Conservation (phyloP, 2,113 vertebrate species). For the Edolisoma coerulescens region DNA sequence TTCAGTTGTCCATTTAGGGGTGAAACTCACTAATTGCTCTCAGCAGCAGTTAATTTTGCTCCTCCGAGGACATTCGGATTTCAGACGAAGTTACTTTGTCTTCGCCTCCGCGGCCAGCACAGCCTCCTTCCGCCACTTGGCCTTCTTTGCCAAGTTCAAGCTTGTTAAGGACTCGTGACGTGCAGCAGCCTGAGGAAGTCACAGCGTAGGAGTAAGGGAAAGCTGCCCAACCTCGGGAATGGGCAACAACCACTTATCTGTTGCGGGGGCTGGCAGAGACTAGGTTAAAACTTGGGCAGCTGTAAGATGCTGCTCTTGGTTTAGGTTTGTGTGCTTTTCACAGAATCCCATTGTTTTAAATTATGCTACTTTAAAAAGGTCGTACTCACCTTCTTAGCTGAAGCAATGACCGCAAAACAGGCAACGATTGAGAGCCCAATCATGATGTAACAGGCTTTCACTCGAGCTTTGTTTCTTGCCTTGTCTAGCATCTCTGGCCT, state of each 20-base stretch:
- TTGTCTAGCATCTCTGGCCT: slow-evolving; percentile 74
- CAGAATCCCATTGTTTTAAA: neutral
- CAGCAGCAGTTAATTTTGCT: neutral
- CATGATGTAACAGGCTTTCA: slow-evolving; percentile 80
- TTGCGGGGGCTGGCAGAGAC: accelerated
- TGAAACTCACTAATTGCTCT: neutral
- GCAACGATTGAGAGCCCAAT: slow-evolving; percentile 75
- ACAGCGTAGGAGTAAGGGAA: neutral
- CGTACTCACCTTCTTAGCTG: slow-evolving; percentile 72
- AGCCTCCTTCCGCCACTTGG: slow-evolving; percentile 71
- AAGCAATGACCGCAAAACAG: slow-evolving; percentile 74
- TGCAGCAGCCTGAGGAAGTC: slow-evolving; percentile 64
- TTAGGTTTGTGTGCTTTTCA: neutral
- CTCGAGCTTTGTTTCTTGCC: slow-evolving; percentile 77
- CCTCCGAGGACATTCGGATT: accelerated
- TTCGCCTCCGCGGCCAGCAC: slow-evolving; percentile 26
- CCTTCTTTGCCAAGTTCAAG: slow-evolving; percentile 77
- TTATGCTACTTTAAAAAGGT: accelerated
- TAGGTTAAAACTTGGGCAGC: neutral
- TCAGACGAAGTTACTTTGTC: neutral
- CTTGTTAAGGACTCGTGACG: slow-evolving; percentile 74
- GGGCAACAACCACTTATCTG: accelerated
- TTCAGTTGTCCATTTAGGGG: neutral
- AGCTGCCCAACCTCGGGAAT: accelerated
- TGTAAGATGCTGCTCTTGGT: neutral